Conservation (phyloP, 2,888 invertebrate species). For the Leptarthrus brevirostris region DNA sequence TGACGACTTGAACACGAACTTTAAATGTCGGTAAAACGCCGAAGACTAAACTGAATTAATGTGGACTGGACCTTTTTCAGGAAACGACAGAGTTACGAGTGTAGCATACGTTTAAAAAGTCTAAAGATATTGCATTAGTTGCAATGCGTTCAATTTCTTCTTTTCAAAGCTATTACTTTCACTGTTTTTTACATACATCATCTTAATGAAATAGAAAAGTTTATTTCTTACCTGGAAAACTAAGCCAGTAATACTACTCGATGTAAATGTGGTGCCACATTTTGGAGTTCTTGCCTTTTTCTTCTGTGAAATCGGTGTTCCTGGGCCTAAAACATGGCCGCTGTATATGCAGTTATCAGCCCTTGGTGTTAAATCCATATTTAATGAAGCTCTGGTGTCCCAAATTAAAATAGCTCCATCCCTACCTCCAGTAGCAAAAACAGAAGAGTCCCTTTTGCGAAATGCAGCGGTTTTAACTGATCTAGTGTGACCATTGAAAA, state of each 20-base stretch:
- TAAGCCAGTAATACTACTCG: slow-evolving; percentile 84
- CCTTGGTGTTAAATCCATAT: slow-evolving; percentile 67
- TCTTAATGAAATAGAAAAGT: no score
- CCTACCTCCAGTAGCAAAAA: slow-evolving; percentile 88
- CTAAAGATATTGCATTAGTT: no score
- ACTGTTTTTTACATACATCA: no score
- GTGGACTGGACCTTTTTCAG: no score
- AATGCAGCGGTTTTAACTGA: slow-evolving; percentile 87
- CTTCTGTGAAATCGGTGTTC: slow-evolving; percentile 71
- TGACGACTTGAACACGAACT: no score
- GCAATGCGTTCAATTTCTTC: no score
- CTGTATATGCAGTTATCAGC: slow-evolving; percentile 78
- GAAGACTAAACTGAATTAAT: no score
- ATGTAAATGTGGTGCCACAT: slow-evolving; percentile 68
- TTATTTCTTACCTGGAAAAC: slow-evolving; percentile 79
- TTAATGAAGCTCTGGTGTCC: slow-evolving; percentile 76
- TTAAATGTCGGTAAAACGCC: no score
- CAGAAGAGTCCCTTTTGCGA: slow-evolving; percentile 75
- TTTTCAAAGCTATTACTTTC: no score
- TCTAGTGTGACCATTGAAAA: slow-evolving; percentile 81
- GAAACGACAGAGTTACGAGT: no score
- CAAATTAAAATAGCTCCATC: slow-evolving; percentile 89
- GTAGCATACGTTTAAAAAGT: no score
- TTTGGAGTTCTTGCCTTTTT: slow-evolving; percentile 67
- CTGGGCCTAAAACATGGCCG: slow-evolving; percentile 65